Percentiles rank a stretch among this genome's conserved stretches.
Conservation (phyloP, 2,888 invertebrate species). For the Epinotia ramella region DNA sequence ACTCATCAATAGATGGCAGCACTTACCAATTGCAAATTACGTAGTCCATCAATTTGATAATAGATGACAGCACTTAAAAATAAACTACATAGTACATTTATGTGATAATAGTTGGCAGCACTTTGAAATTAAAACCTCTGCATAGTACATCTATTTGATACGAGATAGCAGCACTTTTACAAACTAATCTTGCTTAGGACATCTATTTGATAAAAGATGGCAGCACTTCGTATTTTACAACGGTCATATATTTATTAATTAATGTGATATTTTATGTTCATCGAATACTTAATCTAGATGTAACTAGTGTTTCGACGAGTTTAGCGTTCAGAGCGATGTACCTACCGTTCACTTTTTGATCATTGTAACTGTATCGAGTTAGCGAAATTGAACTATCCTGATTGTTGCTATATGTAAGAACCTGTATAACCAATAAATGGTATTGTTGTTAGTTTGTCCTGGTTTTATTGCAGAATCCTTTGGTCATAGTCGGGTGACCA, state of each 20-base stretch:
- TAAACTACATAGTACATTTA: conserved; percentile 25
- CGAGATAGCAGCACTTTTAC: conserved; percentile 25
- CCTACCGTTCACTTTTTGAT: conserved; percentile 64
- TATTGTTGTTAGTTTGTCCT: conserved; percentile 77
- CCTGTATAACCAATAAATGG: conserved; percentile 83
- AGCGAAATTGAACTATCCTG: conserved; percentile 63
- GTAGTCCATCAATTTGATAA: conserved; percentile 25
- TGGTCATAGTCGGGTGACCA: too few species aligned
- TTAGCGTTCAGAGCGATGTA: conserved; percentile 70
- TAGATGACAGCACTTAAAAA: conserved; percentile 23
- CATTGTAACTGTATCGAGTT: conserved; percentile 63
- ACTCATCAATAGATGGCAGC: conserved; percentile 32
- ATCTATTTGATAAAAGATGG: conserved; percentile 34
- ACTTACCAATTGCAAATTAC: conserved; percentile 6
- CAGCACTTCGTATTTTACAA: conserved; percentile 13
- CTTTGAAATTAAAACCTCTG: neutral
- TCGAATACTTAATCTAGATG: conserved; percentile 38
- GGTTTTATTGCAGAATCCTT: conserved; percentile 58
- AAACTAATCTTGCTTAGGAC: neutral
- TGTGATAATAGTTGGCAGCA: conserved; percentile 32
- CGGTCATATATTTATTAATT: conserved; percentile 27
- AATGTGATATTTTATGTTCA: conserved; percentile 45
- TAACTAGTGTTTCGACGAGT: conserved; percentile 43
- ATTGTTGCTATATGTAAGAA: conserved; percentile 82
- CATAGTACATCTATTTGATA: conserved; percentile 29